These are phyloP conservation scores for Eupsittula cactorum DNA, from an alignment of 2,113 vertebrate genomes.

Conservation along the genomic window DNA sequence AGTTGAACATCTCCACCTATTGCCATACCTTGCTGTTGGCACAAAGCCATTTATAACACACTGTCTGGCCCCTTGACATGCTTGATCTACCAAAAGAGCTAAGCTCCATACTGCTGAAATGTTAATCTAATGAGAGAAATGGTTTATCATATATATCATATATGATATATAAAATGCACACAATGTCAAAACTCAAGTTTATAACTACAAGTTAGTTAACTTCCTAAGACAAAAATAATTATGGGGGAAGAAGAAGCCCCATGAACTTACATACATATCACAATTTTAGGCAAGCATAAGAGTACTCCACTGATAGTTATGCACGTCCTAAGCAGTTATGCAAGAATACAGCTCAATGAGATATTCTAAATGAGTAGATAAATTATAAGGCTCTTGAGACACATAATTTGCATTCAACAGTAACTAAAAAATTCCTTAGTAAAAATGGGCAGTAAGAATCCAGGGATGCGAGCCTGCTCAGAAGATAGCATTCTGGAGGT, in stretches of 20 bases:
- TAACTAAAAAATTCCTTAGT: background rate
- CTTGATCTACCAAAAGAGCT: background rate
- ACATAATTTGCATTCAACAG: background rate
- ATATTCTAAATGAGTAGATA: background rate
- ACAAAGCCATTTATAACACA: background rate
- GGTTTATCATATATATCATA: background rate
- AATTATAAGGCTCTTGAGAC: slow-evolving; percentile 20
- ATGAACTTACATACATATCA: background rate
- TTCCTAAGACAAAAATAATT: background rate
- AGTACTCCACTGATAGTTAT: background rate
- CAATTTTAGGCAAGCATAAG: background rate
- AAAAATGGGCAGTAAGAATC: slow-evolving; percentile 1
- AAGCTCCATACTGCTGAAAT: background rate
- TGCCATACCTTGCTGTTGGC: background rate
- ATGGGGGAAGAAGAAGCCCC: background rate
- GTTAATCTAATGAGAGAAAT: background rate
- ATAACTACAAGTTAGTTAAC: background rate
- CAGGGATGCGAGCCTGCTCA: background rate
- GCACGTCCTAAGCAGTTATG: background rate
- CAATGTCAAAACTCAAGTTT: background rate
- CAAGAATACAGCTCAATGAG: background rate
- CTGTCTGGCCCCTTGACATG: background rate
- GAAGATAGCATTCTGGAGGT: background rate
- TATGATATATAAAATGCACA: background rate
- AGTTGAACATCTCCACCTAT: background rate